Percentiles rank a stretch among this genome's conserved stretches.
phyloP scores from a whole-genome alignment of 2,797 vertebrate genomes.

The Acipenser ruthenus region DNA sequence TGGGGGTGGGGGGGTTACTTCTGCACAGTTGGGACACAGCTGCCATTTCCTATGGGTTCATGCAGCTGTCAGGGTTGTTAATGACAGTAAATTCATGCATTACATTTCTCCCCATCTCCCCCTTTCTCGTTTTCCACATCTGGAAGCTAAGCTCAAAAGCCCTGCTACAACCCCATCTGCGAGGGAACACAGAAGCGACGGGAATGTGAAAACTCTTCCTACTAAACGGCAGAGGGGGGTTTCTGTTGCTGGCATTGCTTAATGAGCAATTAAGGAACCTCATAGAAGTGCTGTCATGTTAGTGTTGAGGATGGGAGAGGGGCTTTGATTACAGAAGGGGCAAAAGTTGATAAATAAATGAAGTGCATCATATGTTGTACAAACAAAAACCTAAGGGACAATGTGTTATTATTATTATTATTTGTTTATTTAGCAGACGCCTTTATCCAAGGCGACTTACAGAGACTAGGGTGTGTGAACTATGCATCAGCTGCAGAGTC shows the following conservation, averaged over 20 bases:
- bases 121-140: slow-evolving; percentile 52
- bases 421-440: no score
- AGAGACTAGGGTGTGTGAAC: no score
- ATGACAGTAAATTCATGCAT: slow-evolving; percentile 73
- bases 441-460: no score
- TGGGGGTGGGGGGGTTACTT: slow-evolving; percentile 33
- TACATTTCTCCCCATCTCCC: slow-evolving; percentile 61
- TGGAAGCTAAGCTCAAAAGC: slow-evolving; percentile 50
- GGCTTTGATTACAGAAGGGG: not conserved
- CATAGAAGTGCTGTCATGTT: slow-evolving; percentile 50
- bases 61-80: slow-evolving; percentile 80
- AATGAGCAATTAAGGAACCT: slow-evolving; percentile 67
- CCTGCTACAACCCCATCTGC: slow-evolving; percentile 64
- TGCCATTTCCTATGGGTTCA: slow-evolving; percentile 76
- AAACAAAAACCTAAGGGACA: not conserved
- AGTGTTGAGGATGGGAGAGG: slow-evolving; percentile 34
- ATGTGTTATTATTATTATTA: no score
- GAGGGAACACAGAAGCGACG: slow-evolving; percentile 57
- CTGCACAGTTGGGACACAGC: slow-evolving; percentile 58
- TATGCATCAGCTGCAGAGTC: no score
- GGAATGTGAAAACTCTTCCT: slow-evolving; percentile 61
- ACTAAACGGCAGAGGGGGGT: slow-evolving; percentile 58
- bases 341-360: slow-evolving; percentile 9
- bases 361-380: slow-evolving; percentile 14
- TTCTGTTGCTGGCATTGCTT: slow-evolving; percentile 58